Evolutionary conservation across 2,113 vertebrate genomes (phyloP).

Genomic region (Leptobrachium leishanense): DNA sequence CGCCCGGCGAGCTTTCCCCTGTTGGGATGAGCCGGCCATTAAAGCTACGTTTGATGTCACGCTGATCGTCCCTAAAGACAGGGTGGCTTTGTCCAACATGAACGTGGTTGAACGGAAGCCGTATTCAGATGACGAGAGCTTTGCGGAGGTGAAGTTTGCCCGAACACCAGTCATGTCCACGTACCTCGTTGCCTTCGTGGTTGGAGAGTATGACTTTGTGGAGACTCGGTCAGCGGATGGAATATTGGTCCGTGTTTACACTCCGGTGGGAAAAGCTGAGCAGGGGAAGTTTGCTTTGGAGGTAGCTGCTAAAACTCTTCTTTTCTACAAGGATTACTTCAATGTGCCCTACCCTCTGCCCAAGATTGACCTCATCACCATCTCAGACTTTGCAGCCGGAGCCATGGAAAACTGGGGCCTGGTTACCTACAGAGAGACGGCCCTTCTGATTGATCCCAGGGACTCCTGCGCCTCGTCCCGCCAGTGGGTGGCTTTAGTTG

Average conservation of each 20-base stretch:
- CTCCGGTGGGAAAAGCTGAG: conserved; percentile 91
- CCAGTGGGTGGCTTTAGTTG: conserved; percentile 97
- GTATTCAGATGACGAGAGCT: conserved; percentile 84
- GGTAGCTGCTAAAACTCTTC: conserved; percentile 98
- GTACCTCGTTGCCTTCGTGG: conserved; percentile 95
- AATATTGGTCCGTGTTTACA: conserved; percentile 89
- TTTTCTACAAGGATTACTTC: conserved; percentile 99
- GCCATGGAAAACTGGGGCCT: conserved; percentile 99
- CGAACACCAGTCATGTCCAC: conserved; percentile 95
- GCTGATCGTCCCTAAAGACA: conserved; percentile 94
- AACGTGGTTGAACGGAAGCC: conserved; percentile 89
- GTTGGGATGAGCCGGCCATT: conserved; percentile 97
- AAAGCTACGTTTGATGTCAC: conserved; percentile 98
- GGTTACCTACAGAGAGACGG: conserved; percentile 98
- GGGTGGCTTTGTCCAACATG: conserved; percentile 98
- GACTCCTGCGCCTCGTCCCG: conserved; percentile 96
- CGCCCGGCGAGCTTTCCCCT: conserved; percentile 95
- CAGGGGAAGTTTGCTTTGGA: conserved; percentile 97
- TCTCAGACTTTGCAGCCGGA: conserved; percentile 99
- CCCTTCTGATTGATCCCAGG: conserved; percentile 93
- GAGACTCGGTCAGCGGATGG: conserved; percentile 91
- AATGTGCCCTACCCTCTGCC: conserved; percentile 96
- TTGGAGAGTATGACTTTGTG: conserved; percentile 96
- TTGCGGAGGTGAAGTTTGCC: conserved; percentile 92
- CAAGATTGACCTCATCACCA: conserved; percentile 99